phyloP scores from a whole-genome alignment of 1,140 invertebrate species.

The Drosophila sucinea region DNA sequence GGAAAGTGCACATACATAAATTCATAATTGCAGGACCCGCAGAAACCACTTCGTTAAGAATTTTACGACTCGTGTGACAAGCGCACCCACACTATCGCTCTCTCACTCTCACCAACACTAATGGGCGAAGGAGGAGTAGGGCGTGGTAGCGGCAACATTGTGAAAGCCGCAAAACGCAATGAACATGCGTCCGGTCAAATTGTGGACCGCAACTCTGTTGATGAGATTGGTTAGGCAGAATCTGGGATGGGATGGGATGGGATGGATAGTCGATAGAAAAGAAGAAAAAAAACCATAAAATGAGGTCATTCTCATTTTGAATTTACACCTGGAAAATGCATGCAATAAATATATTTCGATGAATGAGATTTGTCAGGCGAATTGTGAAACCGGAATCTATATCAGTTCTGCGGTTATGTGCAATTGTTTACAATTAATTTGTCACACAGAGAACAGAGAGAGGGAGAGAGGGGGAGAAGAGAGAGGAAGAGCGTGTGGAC shows the following conservation, averaged over 20 bases:
- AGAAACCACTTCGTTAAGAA: slow-evolving; percentile 80
- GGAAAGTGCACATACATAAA: slow-evolving; percentile 52
- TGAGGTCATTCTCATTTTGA: background rate
- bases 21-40: slow-evolving; percentile 77
- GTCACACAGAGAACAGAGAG: slow-evolving; percentile 26
- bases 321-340: slow-evolving; percentile 4
- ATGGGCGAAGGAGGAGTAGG: background rate
- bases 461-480: background rate
- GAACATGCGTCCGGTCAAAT: slow-evolving; percentile 65
- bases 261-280: background rate
- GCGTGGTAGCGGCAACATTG: slow-evolving; percentile 19
- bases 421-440: slow-evolving; percentile 49
- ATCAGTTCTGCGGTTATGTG: slow-evolving; percentile 13
- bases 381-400: background rate
- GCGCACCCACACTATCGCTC: slow-evolving; percentile 20
- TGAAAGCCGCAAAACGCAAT: slow-evolving; percentile 74
- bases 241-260: background rate
- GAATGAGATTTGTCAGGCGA: background rate
- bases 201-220: slow-evolving; percentile 60
- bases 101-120: background rate
- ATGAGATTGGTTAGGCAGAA: slow-evolving; percentile 48
- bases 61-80: slow-evolving; percentile 67
- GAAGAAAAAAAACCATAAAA: background rate
- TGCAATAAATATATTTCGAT: background rate
- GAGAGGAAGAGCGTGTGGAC: background rate